phyloP scores from a whole-genome alignment of 2,113 vertebrate genomes.

The Rousettus leschenaultii region DNA sequence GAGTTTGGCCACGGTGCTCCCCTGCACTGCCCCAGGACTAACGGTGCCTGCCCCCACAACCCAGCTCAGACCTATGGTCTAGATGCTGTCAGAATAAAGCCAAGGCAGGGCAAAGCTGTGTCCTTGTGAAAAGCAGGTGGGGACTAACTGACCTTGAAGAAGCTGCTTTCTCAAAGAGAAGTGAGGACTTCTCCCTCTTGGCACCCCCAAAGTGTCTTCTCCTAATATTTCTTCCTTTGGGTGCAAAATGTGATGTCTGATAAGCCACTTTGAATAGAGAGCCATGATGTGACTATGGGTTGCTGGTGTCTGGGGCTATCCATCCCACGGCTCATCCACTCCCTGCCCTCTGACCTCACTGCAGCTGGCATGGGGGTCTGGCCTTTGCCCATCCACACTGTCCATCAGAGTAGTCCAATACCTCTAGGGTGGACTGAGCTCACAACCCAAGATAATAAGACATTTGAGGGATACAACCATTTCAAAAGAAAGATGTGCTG shows the following conservation, averaged over 20 bases:
- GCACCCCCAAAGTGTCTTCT: not conserved
- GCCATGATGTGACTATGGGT: fast-evolving
- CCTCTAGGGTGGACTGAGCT: not conserved
- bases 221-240: not conserved
- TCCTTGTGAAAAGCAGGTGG: not conserved
- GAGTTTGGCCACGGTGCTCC: not conserved
- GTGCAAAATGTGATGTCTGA: not conserved
- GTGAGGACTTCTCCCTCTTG: not conserved
- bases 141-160: not conserved
- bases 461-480: not conserved
- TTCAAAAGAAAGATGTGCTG: not conserved
- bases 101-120: not conserved
- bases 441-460: not conserved
- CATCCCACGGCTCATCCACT: not conserved
- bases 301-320: not conserved
- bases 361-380: not conserved
- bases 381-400: not conserved
- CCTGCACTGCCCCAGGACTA: not conserved
- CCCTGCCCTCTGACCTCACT: not conserved
- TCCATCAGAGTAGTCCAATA: not conserved
- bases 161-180: not conserved
- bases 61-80: not conserved
- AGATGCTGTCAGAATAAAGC: not conserved
- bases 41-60: not conserved
- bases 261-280: not conserved